Conservation (phyloP, 1,140 invertebrate species). For the Orius laevigatus region DNA sequence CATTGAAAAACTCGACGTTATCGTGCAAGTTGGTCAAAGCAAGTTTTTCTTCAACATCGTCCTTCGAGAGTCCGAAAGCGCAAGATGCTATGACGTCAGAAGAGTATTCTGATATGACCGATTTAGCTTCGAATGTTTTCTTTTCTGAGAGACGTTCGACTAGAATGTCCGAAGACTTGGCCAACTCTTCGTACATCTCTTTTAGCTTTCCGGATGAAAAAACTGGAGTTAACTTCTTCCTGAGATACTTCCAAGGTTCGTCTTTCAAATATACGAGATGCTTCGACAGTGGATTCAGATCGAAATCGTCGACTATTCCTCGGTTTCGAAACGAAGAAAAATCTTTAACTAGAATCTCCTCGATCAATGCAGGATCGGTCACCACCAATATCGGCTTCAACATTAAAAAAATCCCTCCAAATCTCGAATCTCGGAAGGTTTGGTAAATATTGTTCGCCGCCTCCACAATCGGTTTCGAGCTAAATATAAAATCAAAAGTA, state of each 20-base stretch:
- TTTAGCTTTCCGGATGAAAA: constrained; percentile 41
- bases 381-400: constrained; percentile 30
- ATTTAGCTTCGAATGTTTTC: not conserved
- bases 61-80: constrained; percentile 30
- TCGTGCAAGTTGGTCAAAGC: not conserved
- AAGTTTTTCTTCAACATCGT: not conserved
- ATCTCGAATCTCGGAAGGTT: constrained; percentile 2
- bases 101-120: constrained; percentile 26
- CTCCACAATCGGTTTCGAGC: too few relatives aligned
- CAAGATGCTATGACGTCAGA: constrained; percentile 40
- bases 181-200: constrained; percentile 33
- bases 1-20: not conserved
- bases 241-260: constrained; percentile 35
- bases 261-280: constrained; percentile 28
- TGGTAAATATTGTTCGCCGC: constrained; percentile 11
- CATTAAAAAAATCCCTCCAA: constrained; percentile 26
- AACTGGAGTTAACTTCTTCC: constrained; percentile 36
- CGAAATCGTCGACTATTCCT: constrained; percentile 28
- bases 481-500: too few relatives aligned
- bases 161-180: constrained; percentile 27
- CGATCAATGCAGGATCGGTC: constrained; percentile 39
- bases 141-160: constrained; percentile 22
- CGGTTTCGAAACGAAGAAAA: constrained; percentile 35
- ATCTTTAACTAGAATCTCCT: constrained; percentile 41
- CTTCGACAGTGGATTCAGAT: constrained; percentile 27